phyloP scores from a whole-genome alignment of 1,140 invertebrate genomes.

The Sipha flava region DNA sequence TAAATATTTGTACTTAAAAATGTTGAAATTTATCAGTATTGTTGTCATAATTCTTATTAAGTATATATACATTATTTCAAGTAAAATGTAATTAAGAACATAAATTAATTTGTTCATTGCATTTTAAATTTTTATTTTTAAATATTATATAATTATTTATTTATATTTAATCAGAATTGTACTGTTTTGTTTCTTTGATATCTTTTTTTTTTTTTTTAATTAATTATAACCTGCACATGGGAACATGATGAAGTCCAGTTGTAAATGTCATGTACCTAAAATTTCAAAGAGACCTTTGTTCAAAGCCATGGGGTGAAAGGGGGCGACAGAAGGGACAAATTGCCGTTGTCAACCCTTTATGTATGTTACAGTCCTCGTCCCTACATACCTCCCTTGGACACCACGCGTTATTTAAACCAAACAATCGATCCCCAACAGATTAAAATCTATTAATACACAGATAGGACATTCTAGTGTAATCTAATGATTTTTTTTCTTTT shows the following conservation, averaged over 20 bases:
- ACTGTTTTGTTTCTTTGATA: not conserved
- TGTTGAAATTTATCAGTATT: too few species aligned
- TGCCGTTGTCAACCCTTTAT: slow-evolving; percentile 32
- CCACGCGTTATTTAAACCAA: slow-evolving; percentile 31
- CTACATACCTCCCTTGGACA: slow-evolving; percentile 25
- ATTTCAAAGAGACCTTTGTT: slow-evolving; percentile 30
- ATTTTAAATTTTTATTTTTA: not conserved
- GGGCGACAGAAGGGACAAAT: slow-evolving; percentile 18
- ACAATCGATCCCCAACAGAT: slow-evolving; percentile 30
- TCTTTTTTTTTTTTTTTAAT: not conserved
- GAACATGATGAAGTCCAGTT: slow-evolving; percentile 10
- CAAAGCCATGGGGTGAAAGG: slow-evolving; percentile 5
- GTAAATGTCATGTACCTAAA: slow-evolving; percentile 10
- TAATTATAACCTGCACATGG: slow-evolving; percentile 13
- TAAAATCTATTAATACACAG: slow-evolving; percentile 23
- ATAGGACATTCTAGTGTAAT: slow-evolving; percentile 17
- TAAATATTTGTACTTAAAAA: too few species aligned
- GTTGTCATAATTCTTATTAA: too few species aligned
- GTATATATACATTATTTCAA: too few species aligned
- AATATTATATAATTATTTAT: not conserved
- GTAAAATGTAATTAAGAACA: too few species aligned
- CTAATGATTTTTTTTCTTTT: slow-evolving; percentile 28
- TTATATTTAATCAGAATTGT: not conserved
- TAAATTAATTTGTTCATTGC: too few species aligned
- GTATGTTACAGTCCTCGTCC: slow-evolving; percentile 3